A percentile compares a stretch with the other conserved stretches of the same genome.
These are phyloP conservation scores for Eupithecia abbreviata DNA, from an alignment of 2,888 invertebrate species.

Conservation along the genomic window DNA sequence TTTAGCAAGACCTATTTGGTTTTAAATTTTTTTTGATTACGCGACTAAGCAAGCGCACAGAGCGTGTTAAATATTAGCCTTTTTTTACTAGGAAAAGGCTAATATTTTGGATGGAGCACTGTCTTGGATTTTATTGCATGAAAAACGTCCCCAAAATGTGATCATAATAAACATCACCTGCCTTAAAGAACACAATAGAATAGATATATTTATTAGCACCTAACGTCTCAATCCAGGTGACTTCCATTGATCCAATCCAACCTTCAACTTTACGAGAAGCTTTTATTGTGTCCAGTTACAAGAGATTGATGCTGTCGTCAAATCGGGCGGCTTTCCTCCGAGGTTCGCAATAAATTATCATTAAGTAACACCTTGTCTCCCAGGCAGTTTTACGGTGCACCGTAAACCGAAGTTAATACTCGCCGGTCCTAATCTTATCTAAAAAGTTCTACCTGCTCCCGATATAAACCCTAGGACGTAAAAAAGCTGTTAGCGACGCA, in stretches of 20 bases:
- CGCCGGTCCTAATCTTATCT: conserved; percentile 72
- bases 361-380: conserved; percentile 79
- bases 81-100: neutral
- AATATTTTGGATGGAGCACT: neutral
- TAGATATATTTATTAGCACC: conserved; percentile 70
- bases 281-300: conserved; percentile 71
- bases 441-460: conserved; percentile 73
- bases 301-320: conserved; percentile 77
- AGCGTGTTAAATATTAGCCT: neutral
- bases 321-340: conserved; percentile 59
- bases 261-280: conserved; percentile 55
- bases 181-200: conserved; percentile 46
- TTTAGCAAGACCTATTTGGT: neutral
- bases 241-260: conserved; percentile 65
- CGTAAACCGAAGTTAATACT: conserved; percentile 68
- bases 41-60: neutral
- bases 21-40: neutral
- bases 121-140: neutral
- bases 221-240: conserved; percentile 74
- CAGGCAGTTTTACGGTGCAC: conserved; percentile 69
- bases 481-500: conserved; percentile 53
- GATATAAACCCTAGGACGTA: conserved; percentile 63
- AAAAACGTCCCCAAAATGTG: neutral
- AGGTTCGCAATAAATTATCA: conserved; percentile 80
- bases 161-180: neutral